Evolutionary conservation across 2,888 invertebrate species (phyloP).

Genomic region (Eudasyphora cyanicolor): DNA sequence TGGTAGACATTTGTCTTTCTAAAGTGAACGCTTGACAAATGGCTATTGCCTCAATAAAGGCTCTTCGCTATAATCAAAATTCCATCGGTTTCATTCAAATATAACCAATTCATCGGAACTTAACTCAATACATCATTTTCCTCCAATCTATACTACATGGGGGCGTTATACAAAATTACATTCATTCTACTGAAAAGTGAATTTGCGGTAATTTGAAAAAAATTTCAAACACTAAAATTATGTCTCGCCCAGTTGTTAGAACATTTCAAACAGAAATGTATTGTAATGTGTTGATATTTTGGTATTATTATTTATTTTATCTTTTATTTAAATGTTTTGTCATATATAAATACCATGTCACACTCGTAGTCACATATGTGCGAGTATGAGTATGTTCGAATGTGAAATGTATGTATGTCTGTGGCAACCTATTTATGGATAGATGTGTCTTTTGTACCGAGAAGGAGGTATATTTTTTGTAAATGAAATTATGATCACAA

Average conservation of each 20-base stretch:
- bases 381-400: too few species aligned
- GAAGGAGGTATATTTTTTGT: background rate
- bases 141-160: too few species aligned
- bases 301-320: background rate
- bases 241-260: conserved; percentile 44
- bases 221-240: background rate
- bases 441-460: background rate
- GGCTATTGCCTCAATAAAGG: too few species aligned
- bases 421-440: too few species aligned
- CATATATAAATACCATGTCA: background rate
- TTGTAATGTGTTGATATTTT: too few species aligned
- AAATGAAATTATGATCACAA: background rate
- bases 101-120: too few species aligned
- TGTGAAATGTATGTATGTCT: too few species aligned
- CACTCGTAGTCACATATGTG: background rate
- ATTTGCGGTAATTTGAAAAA: background rate
- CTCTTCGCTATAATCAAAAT: too few species aligned
- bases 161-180: conserved; percentile 1
- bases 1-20: too few species aligned
- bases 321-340: background rate
- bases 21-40: too few species aligned
- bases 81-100: too few species aligned
- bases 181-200: background rate
- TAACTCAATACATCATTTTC: too few species aligned
- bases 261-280: conserved; percentile 39